A percentile compares a stretch with the other conserved stretches of the same genome.
These are phyloP conservation scores for Brachyistius frenatus DNA, from an alignment of 2,113 vertebrate genomes.

Conservation along the genomic window DNA sequence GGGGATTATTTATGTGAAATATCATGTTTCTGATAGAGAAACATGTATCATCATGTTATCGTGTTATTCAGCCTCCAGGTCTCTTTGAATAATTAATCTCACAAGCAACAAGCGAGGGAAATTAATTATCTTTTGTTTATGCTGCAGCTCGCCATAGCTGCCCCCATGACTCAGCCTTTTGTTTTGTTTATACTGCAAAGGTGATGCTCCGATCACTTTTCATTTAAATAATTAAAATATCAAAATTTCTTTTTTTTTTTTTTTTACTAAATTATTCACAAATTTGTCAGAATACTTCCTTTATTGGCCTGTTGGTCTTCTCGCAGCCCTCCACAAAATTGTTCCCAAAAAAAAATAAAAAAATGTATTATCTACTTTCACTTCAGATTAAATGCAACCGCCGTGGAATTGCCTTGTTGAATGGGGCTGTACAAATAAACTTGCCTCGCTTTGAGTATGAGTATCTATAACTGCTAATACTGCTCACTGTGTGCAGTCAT, in stretches of 20 bases:
- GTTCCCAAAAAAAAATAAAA: not conserved
- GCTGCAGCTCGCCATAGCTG: not conserved
- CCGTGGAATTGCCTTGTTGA: not conserved
- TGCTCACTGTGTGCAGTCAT: slow-evolving; percentile 26
- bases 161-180: slow-evolving; percentile 15
- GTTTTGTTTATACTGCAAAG: slow-evolving; percentile 25
- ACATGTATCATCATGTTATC: slow-evolving; percentile 13
- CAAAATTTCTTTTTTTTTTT: no score
- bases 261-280: not conserved
- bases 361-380: not conserved
- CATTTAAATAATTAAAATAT: not conserved
- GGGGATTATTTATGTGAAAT: not conserved
- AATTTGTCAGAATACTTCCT: not conserved
- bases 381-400: slow-evolving; percentile 12
- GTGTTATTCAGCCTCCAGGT: slow-evolving; percentile 42
- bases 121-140: slow-evolving; percentile 50
- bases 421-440: not conserved
- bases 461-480: not conserved
- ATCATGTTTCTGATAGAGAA: not conserved
- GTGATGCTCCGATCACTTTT: not conserved
- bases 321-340: not conserved
- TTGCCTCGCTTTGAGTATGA: not conserved
- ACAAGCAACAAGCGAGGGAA: slow-evolving; percentile 14
- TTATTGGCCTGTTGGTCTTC: not conserved
- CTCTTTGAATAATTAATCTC: slow-evolving; percentile 53